phyloP scores from a whole-genome alignment of 2,888 invertebrate genomes.

The Drosophila falleni region DNA sequence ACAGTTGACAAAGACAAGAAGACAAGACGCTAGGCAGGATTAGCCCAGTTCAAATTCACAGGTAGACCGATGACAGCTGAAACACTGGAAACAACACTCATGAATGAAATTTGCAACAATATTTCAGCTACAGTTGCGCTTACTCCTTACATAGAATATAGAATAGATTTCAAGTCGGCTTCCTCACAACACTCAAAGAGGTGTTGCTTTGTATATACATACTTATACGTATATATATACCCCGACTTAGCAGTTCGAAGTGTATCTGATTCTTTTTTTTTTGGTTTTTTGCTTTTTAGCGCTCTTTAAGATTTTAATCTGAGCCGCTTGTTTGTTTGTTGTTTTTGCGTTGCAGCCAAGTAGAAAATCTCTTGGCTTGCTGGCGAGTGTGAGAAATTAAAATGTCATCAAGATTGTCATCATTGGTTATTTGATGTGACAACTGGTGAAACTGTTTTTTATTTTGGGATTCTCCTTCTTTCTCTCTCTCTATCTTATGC shows the following conservation, averaged over 20 bases:
- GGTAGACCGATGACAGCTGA: conserved; percentile 44
- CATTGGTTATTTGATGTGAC: conserved; percentile 73
- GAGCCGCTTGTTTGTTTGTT: conserved; percentile 54
- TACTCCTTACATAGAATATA: conserved; percentile 12
- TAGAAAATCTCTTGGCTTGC: conserved; percentile 73
- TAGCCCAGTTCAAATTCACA: conserved; percentile 61
- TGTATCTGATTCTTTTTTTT: conserved; percentile 34
- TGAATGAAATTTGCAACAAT: conserved; percentile 50
- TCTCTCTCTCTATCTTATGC: conserved; percentile 22
- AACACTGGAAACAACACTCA: conserved; percentile 24
- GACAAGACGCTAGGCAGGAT: conserved; percentile 59
- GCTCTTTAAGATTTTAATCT: conserved; percentile 80
- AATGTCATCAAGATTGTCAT: conserved; percentile 84
- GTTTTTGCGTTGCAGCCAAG: conserved; percentile 62
- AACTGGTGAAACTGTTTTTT: conserved; percentile 60
- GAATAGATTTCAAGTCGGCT: conserved; percentile 33
- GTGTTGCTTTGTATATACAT: conserved; percentile 68
- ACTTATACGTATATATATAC: conserved; percentile 31
- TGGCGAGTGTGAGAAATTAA: conserved; percentile 77
- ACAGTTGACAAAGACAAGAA: conserved; percentile 67
- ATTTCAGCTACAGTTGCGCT: conserved; percentile 30
- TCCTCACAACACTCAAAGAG: conserved; percentile 65
- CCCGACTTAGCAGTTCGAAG: conserved; percentile 50
- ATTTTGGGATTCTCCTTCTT: conserved; percentile 23
- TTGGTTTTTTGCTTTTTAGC: conserved; percentile 61